phyloP scores from a whole-genome alignment of 1,140 invertebrate species.

The Drosophila sucinea region DNA sequence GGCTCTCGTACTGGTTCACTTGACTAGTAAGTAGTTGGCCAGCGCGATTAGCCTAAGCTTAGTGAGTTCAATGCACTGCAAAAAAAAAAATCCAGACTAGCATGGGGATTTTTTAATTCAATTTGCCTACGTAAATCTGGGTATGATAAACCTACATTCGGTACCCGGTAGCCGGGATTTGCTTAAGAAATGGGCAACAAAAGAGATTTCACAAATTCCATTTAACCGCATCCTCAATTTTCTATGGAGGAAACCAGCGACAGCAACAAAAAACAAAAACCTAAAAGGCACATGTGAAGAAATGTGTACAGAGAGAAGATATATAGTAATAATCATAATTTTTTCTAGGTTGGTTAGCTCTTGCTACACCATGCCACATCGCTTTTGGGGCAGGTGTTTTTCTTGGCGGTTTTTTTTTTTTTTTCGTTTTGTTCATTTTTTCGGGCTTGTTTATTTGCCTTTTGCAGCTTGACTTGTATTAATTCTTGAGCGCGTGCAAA shows the following conservation, averaged over 20 bases:
- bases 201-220: slow-evolving; percentile 66
- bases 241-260: slow-evolving; percentile 48
- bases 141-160: slow-evolving; percentile 60
- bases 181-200: slow-evolving; percentile 32
- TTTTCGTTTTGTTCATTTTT: slow-evolving; percentile 18
- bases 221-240: slow-evolving; percentile 78
- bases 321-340: slow-evolving; percentile 49
- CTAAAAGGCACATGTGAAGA: slow-evolving; percentile 15
- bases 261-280: slow-evolving; percentile 27
- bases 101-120: slow-evolving; percentile 65
- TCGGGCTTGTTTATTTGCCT: slow-evolving; percentile 46
- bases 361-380: slow-evolving; percentile 47
- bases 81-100: slow-evolving; percentile 1
- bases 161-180: slow-evolving; percentile 2
- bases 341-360: slow-evolving; percentile 31
- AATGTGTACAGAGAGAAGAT: not conserved
- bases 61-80: slow-evolving; percentile 66
- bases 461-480: slow-evolving; percentile 72
- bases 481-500: slow-evolving; percentile 66
- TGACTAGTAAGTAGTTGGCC: slow-evolving; percentile 40
- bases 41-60: slow-evolving; percentile 56
- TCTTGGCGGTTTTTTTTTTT: slow-evolving; percentile 51
- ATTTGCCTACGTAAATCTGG: slow-evolving; percentile 71
- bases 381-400: slow-evolving; percentile 67
- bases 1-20: slow-evolving; percentile 5